phyloP scores from a whole-genome alignment of 2,113 vertebrate genomes.

The Galeopterus variegatus region DNA sequence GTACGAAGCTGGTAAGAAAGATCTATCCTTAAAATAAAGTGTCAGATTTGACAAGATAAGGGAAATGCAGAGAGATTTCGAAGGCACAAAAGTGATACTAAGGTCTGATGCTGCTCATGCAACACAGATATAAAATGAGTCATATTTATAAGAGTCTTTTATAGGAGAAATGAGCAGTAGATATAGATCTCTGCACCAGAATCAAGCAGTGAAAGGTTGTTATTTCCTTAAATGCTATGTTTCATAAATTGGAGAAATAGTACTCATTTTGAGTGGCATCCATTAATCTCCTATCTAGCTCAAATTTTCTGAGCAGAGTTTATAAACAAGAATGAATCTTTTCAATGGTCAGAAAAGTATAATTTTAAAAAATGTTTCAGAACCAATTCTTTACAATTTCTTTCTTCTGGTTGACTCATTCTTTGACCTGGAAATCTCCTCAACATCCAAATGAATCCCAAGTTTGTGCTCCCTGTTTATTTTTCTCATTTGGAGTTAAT shows the following conservation, averaged over 20 bases:
- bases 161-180: background rate
- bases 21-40: conserved; percentile 65
- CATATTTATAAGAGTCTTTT: conserved; percentile 58
- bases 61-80: conserved; percentile 18
- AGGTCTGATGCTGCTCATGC: conserved; percentile 46
- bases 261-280: background rate
- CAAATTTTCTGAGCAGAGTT: conserved; percentile 38
- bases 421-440: background rate
- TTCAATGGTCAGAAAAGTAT: background rate
- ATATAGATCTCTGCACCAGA: background rate
- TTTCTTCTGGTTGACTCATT: conserved; percentile 5
- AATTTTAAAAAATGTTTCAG: conserved; percentile 8
- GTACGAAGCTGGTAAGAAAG: background rate
- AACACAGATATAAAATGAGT: conserved; percentile 62
- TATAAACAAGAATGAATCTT: background rate
- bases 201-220: conserved; percentile 61
- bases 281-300: background rate
- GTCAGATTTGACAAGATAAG: conserved; percentile 72
- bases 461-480: background rate
- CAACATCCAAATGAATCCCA: background rate
- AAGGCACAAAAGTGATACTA: conserved; percentile 42
- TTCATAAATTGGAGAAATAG: conserved; percentile 12
- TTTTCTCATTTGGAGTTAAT: background rate
- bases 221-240: conserved; percentile 54
- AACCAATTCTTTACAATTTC: background rate